phyloP scores from a whole-genome alignment of 1,140 invertebrate genomes.

The Eurosta solidaginis region DNA sequence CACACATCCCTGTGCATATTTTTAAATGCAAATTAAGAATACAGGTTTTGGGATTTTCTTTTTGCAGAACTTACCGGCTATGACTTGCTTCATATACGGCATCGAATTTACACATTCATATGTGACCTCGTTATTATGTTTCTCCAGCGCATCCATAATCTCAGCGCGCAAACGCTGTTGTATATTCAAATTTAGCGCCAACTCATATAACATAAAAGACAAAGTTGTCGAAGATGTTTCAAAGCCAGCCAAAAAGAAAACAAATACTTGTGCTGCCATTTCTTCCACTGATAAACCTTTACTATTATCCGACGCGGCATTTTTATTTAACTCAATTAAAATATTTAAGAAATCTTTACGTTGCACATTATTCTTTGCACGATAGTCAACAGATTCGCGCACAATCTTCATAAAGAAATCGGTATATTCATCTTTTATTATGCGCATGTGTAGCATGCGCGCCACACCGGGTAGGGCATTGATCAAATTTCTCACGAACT shows the following conservation, averaged over 20 bases:
- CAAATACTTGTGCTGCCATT: conserved; percentile 51
- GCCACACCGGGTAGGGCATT: conserved; percentile 42
- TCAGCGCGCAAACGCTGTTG: conserved; percentile 62
- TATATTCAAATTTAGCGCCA: conserved; percentile 56
- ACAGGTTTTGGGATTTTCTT: neutral
- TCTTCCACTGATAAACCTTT: conserved; percentile 48
- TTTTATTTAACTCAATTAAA: conserved; percentile 51
- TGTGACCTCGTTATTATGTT: conserved; percentile 41
- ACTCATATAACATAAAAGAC: conserved; percentile 58
- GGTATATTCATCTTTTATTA: conserved; percentile 48
- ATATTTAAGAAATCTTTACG: conserved; percentile 60
- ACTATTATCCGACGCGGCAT: conserved; percentile 41
- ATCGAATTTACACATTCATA: conserved; percentile 53
- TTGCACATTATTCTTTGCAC: conserved; percentile 52
- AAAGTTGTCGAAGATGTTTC: conserved; percentile 60
- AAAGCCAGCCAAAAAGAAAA: conserved; percentile 55
- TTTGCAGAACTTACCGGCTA: conserved; percentile 49
- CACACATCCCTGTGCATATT: neutral
- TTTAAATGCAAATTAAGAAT: neutral
- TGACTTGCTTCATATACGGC: conserved; percentile 52
- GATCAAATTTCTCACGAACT: conserved; percentile 38
- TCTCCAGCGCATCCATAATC: conserved; percentile 48
- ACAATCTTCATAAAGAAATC: conserved; percentile 58
- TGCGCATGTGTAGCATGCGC: conserved; percentile 38
- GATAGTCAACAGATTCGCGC: conserved; percentile 53